These are phyloP conservation scores for Pedionomus torquatus DNA, from an alignment of 2,113 vertebrate species.

Conservation along the genomic window DNA sequence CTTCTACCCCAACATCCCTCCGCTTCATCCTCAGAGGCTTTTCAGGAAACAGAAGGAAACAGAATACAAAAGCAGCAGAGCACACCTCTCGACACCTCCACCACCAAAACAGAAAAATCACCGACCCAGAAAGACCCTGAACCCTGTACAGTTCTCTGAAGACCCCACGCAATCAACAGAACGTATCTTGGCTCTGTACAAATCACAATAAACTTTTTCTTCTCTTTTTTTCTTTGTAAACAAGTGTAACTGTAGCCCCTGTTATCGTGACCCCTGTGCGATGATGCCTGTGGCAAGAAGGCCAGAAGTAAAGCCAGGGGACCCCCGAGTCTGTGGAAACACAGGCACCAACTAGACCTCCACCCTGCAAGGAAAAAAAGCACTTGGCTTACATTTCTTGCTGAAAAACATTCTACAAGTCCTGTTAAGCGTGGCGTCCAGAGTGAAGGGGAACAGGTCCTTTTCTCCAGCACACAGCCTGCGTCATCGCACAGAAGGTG, in stretches of 20 bases:
- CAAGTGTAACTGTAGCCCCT: background rate
- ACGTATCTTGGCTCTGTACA: background rate
- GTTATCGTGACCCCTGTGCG: too few species aligned
- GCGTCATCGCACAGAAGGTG: background rate
- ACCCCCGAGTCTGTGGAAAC: background rate
- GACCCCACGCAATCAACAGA: background rate
- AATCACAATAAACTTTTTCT: background rate
- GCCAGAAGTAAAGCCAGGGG: background rate
- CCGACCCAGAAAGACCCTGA: slow-evolving; percentile 47
- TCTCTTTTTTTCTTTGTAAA: background rate
- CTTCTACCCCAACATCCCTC: slow-evolving; percentile 10
- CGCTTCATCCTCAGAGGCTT: background rate
- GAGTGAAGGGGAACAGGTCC: background rate
- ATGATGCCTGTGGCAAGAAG: background rate
- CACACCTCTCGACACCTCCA: background rate
- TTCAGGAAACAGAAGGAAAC: slow-evolving; percentile 12
- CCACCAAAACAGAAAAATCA: slow-evolving; percentile 9
- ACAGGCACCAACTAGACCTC: background rate
- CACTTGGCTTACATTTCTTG: background rate
- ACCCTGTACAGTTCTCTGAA: background rate
- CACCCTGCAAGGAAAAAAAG: background rate
- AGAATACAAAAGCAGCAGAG: slow-evolving; percentile 43
- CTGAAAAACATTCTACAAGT: background rate
- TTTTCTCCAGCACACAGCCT: background rate
- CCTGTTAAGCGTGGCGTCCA: background rate